phyloP scores from a whole-genome alignment of 2,797 vertebrate genomes.

The Spheniscus humboldti region DNA sequence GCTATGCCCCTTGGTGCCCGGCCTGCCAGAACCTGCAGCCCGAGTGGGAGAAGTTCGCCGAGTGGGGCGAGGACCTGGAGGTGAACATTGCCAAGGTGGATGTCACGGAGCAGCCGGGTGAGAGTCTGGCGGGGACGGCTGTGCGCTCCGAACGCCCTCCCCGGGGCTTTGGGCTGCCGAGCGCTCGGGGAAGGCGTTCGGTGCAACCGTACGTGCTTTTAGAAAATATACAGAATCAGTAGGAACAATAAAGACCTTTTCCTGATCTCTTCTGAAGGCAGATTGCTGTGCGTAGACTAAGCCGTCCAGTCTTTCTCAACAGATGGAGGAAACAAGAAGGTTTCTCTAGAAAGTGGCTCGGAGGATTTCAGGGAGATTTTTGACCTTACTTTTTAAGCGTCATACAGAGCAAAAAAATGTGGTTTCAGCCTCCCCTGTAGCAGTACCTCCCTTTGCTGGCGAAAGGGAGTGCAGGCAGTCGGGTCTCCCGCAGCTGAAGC shows the following conservation, averaged over 20 bases:
- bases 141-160: accelerated
- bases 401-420: not conserved
- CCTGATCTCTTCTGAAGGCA: accelerated
- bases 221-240: accelerated
- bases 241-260: accelerated
- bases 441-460: not conserved
- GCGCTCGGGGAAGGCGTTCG: accelerated
- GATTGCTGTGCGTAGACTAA: accelerated
- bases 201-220: accelerated
- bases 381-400: accelerated
- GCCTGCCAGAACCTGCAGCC: constrained; percentile 92
- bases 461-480: not conserved
- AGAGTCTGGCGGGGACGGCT: not conserved
- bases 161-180: not conserved
- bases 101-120: constrained; percentile 95
- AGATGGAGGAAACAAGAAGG: accelerated
- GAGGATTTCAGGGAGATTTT: not conserved
- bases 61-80: constrained; percentile 93
- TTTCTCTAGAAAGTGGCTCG: not conserved
- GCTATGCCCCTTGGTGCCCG: constrained; percentile 96
- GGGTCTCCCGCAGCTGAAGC: not conserved
- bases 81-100: constrained; percentile 94
- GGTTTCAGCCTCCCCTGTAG: not conserved
- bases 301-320: accelerated
- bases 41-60: constrained; percentile 92